These are phyloP conservation scores for Cisticola juncidis DNA, from an alignment of 2,113 vertebrate genomes.

Conservation along the genomic window DNA sequence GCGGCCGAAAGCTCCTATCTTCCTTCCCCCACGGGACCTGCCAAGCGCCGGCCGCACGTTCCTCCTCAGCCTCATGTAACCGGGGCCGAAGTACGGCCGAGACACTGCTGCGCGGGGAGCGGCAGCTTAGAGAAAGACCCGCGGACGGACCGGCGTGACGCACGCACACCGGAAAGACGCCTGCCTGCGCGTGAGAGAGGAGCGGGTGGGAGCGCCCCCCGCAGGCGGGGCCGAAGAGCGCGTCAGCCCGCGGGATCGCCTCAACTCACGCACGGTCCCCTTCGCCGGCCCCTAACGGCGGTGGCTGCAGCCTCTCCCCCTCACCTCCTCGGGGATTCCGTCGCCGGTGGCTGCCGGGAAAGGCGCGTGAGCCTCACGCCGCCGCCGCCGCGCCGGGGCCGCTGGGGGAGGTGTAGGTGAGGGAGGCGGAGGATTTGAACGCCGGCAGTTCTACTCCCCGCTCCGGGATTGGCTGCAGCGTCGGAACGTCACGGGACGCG, in stretches of 20 bases:
- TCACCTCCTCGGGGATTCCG: not conserved
- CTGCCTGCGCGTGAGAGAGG: not conserved
- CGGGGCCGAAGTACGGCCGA: not conserved
- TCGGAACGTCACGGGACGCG: not conserved
- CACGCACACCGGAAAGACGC: not conserved
- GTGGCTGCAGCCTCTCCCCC: not conserved
- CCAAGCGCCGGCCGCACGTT: not conserved
- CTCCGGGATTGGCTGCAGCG: constrained; percentile 57
- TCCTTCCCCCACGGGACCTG: no score
- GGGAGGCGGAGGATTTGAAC: constrained; percentile 78
- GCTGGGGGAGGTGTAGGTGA: constrained; percentile 42
- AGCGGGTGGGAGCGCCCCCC: not conserved
- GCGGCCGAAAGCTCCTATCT: not conserved
- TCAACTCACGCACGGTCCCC: not conserved
- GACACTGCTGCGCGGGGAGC: no score
- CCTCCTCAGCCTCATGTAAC: not conserved
- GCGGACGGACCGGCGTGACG: not conserved
- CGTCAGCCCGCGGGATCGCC: not conserved
- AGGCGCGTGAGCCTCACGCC: not conserved
- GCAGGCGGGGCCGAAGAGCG: not conserved
- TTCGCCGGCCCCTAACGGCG: not conserved
- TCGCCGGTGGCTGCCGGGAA: not conserved
- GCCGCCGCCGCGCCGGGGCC: not conserved
- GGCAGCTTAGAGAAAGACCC: no score
- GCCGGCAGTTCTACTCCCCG: constrained; percentile 73